A percentile compares a stretch with the other conserved stretches of the same genome.
These are phyloP conservation scores for Siniperca obscura DNA, from an alignment of 2,797 vertebrate genomes.

Conservation along the genomic window DNA sequence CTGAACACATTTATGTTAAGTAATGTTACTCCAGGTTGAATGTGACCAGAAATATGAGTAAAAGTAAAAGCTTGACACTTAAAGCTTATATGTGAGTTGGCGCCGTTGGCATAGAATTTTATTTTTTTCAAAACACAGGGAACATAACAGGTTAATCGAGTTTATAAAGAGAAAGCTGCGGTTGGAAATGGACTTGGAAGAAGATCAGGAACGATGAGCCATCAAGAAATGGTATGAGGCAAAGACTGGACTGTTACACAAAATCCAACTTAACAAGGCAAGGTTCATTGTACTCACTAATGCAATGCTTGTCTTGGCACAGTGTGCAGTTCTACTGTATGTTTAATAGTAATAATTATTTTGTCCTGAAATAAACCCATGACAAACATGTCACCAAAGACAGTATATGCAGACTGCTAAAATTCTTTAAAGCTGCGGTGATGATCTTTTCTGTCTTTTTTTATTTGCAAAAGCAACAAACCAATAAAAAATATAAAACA, in stretches of 20 bases:
- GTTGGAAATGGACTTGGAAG: constrained; percentile 49
- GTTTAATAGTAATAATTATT: background rate
- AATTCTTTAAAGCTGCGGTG: background rate
- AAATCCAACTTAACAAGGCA: constrained; percentile 15
- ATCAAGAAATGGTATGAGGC: constrained; percentile 27
- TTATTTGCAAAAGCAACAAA: background rate
- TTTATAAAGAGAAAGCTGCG: constrained; percentile 40
- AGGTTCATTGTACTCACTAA: constrained; percentile 7
- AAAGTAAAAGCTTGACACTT: background rate
- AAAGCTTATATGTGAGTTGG: background rate
- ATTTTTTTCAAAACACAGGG: background rate
- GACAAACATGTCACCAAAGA: constrained; percentile 7
- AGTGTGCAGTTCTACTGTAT: background rate
- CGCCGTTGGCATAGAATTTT: background rate
- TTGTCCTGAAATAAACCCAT: constrained; percentile 11
- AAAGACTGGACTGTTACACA: constrained; percentile 20
- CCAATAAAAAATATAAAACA: background rate
- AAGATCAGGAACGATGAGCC: constrained; percentile 50
- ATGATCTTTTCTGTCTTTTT: background rate
- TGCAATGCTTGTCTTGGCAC: constrained; percentile 17
- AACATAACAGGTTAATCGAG: constrained; percentile 66
- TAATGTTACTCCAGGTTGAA: background rate
- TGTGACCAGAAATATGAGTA: background rate
- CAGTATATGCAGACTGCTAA: background rate
- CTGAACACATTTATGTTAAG: constrained; percentile 3